Base-by-base conservation (phyloP, 2,888 invertebrate species). In the Dasysyrphus albostriatus region DNA sequence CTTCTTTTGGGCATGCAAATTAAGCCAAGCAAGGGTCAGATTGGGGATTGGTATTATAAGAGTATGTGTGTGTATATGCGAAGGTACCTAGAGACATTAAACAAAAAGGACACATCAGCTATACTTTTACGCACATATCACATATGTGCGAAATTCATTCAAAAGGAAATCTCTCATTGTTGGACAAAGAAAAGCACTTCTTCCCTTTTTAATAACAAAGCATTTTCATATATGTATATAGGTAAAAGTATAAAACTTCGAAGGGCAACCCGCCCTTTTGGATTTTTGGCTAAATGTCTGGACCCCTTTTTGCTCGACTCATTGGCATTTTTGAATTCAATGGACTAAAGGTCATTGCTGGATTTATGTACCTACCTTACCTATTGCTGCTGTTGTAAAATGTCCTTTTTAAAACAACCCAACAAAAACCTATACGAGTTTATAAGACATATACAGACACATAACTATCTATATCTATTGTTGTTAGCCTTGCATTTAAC, bases 131-230 rank as follows among this genome's bases (percentile, higher is more conserved):
- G 75, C 59, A 75, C 49, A 42, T 47, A 47, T 47, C 63, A 73
- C 70, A 77, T 67, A 75, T 85, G 78, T 51, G 69, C 37, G 81
- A 77, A 58, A 85, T 61, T 77, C 81, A 85, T 85, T 85, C 74
- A 67, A 54, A 78, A 82, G 74, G 70, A 87, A 82, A 78, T 82
- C 74, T 77, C 58, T 85, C 77, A 78, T 82, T 85, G 76, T 69
- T 44, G 9, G 58, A 72, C 34, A 54, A 44, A 83, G 78, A 78
- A 87, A 79, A 78, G 79, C 75, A 83, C 72, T 72, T 83, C 82
- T 85, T 85, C 78, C 72, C 76, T 80, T 84, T 73, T 84, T 70
- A 78, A 85, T 82, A 85, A 82, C 87, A 83, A 83, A 83, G 83
- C 65, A 67, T 75, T 78, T 59, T n/a, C 49, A 10, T 47, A 72